These are phyloP conservation scores for Lycodopsis pacificus DNA, from an alignment of 2,797 vertebrate species.

Conservation along the genomic window DNA sequence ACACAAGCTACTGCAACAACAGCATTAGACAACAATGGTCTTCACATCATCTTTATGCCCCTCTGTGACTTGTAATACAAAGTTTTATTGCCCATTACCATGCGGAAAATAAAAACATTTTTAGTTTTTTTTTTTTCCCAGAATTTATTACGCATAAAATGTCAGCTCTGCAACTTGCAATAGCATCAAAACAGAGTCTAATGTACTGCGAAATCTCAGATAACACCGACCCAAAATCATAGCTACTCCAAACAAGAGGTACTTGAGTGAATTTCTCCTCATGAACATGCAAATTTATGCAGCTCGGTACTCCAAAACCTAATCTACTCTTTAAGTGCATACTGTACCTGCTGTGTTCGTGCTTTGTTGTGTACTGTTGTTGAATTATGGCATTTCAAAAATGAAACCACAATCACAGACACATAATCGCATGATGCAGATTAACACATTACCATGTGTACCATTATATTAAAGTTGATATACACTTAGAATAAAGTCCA, in stretches of 20 bases:
- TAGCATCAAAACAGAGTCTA: slow-evolving; percentile 34
- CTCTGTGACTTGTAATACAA: neutral
- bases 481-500: neutral
- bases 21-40: neutral
- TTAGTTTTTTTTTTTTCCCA: neutral
- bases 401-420: slow-evolving; percentile 15
- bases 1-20: neutral
- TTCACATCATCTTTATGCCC: neutral
- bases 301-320: slow-evolving; percentile 54
- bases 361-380: slow-evolving; percentile 33
- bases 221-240: slow-evolving; percentile 51
- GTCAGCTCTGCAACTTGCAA: slow-evolving; percentile 18
- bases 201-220: slow-evolving; percentile 38
- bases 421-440: neutral
- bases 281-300: slow-evolving; percentile 67
- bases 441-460: neutral
- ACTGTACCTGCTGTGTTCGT: slow-evolving; percentile 38
- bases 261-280: slow-evolving; percentile 64
- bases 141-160: slow-evolving; percentile 26
- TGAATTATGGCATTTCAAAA: slow-evolving; percentile 46
- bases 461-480: neutral
- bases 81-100: slow-evolving; percentile 9
- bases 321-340: slow-evolving; percentile 62
- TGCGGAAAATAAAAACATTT: neutral
- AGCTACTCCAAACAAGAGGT: slow-evolving; percentile 68